Evolutionary conservation across 2,113 vertebrate species (phyloP).

Genomic region (Synodontis membranacea): DNA sequence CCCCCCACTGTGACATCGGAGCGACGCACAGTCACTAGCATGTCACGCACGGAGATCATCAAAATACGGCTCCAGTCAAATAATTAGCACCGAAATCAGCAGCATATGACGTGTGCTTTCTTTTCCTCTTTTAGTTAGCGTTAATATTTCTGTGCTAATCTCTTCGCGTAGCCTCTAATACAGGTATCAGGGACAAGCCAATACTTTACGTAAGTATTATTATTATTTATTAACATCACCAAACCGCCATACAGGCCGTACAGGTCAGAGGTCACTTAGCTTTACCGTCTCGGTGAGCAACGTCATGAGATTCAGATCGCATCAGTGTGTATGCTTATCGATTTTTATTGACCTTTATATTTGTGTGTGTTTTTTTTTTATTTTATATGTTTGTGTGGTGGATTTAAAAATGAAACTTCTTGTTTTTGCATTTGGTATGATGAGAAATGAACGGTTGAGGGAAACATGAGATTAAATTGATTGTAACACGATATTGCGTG

Average conservation of each 20-base stretch:
- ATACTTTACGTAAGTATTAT: neutral
- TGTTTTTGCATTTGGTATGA: neutral
- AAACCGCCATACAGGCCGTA: neutral
- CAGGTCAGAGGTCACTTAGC: slow-evolving; percentile 52
- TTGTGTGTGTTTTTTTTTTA: neutral
- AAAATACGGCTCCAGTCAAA: no score
- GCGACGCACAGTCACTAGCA: neutral
- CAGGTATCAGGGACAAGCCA: neutral
- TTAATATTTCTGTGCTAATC: slow-evolving; percentile 7
- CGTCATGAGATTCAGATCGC: slow-evolving; percentile 5
- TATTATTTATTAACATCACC: neutral
- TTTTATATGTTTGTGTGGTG: slow-evolving; percentile 24
- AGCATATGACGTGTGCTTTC: neutral
- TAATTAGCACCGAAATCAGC: no score
- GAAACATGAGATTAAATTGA: slow-evolving; percentile 49
- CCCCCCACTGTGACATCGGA: neutral
- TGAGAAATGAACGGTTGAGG: slow-evolving; percentile 46
- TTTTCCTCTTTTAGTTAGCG: neutral
- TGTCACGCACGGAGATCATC: no score
- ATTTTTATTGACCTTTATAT: no score
- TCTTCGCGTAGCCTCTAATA: neutral
- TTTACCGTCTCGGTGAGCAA: slow-evolving; percentile 45
- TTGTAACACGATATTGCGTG: slow-evolving; percentile 44
- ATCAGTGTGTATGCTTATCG: neutral
- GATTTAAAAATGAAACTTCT: slow-evolving; percentile 26